Base-by-base conservation (phyloP, 2,113 vertebrate species). In the Pelecanoides urinatrix region DNA sequence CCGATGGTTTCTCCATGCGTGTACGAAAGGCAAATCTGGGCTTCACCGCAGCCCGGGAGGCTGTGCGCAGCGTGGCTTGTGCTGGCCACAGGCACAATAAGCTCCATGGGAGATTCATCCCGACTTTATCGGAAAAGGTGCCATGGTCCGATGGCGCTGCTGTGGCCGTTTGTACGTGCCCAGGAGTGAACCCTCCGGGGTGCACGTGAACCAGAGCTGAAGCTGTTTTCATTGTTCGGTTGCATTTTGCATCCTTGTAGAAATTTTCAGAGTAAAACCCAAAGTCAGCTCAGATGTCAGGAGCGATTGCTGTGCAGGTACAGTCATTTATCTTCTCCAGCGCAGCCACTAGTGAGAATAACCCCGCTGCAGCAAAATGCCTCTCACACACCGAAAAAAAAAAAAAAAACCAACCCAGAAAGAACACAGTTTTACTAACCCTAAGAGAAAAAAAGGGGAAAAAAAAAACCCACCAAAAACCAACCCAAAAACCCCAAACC, bases 251-350 rank as follows among this genome's bases (percentile, higher is more conserved):
- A 89, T 92, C 61, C 72, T 76, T 14, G 36, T 11, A 68, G 66
- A 78, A 53, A 25, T 68, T 36, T 66, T 92, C 66, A 61, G 65
- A 90, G 53, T 82, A 92, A 92, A 96, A 90, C 40, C 62, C 38
- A 15, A 66, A 89, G 73, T 56, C 8, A 12, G 72, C 36, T 86
- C 12, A 68, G 95, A 92, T 89, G 53, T 16, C 6, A 9, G 83
- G 87, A 91, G 88, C 1, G 80, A 91, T 61, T 84, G 52, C 76
- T 22, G 59, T 0, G 8, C 83, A 84, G 58, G 70, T 78, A 94
- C 40, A 97, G 86, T 97, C 88, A 97, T 96, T 96, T 95, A n/a
- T 91, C 72, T 91, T 94, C 79, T 32, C 20, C 38, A 50, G 86
- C n/a, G 0, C 75, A 44, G 17, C 53, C 45, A 2, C 88, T n/a